Conservation (phyloP, 1,140 invertebrate genomes). For the Drosophila elegans region DNA sequence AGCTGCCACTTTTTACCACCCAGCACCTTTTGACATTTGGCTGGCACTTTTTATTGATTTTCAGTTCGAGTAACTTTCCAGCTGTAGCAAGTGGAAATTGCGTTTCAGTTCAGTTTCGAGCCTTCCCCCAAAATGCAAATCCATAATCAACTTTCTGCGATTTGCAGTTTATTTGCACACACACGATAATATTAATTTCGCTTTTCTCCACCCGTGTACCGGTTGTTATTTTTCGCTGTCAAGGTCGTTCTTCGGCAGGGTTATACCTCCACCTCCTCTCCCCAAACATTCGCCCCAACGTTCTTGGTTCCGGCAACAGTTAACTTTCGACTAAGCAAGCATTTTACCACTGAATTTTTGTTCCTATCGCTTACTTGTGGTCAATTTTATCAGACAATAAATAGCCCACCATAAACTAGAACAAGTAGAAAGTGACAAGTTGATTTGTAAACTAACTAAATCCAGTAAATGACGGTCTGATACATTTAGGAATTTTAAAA, state of each 20-base stretch:
- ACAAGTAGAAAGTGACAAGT: background rate
- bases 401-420: background rate
- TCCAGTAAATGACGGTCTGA: background rate
- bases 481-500: no score
- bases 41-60: conserved; percentile 67
- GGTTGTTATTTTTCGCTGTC: conserved; percentile 65
- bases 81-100: conserved; percentile 49
- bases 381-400: conserved; percentile 13
- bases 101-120: conserved; percentile 44
- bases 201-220: conserved; percentile 24
- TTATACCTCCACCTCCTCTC: conserved; percentile 12
- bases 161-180: conserved; percentile 44
- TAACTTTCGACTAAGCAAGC: conserved; percentile 19
- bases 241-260: conserved; percentile 67
- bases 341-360: conserved; percentile 22
- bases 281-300: background rate
- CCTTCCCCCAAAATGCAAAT: conserved; percentile 66
- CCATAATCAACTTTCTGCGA: conserved; percentile 66
- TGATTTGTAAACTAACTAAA: conserved; percentile 26
- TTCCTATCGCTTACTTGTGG: conserved; percentile 5
- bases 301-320: conserved; percentile 36
- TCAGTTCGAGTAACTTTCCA: conserved; percentile 61
- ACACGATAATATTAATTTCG: conserved; percentile 48
- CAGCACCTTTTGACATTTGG: conserved; percentile 69
- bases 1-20: conserved; percentile 52